These are phyloP conservation scores for Xerus inauris DNA, from an alignment of 2,113 vertebrate genomes.

Conservation along the genomic window DNA sequence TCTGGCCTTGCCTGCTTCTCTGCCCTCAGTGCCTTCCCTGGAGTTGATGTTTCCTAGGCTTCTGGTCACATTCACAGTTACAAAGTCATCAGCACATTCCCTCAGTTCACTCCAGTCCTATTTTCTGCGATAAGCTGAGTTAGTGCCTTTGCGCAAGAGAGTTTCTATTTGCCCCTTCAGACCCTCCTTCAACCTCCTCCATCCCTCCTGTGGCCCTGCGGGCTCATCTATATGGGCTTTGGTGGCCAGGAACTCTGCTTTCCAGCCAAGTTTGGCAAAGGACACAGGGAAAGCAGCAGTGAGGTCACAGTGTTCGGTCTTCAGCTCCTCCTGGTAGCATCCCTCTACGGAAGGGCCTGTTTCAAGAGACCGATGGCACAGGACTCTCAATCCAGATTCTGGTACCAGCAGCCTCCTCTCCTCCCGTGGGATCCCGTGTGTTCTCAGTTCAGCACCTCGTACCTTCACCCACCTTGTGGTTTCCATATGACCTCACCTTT, in stretches of 20 bases:
- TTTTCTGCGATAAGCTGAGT: neutral
- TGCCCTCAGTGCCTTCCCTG: neutral
- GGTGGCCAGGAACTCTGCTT: neutral
- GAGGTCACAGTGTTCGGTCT: neutral
- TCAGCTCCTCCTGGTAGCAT: neutral
- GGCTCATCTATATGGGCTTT: neutral
- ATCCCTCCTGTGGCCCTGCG: neutral
- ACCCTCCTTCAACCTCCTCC: neutral
- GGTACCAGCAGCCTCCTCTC: neutral
- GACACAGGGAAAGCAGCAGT: neutral
- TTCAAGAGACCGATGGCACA: neutral
- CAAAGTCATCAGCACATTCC: neutral
- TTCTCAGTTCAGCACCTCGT: neutral
- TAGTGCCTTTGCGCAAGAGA: neutral
- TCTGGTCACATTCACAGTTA: neutral
- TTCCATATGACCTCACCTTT: neutral
- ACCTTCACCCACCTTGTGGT: neutral
- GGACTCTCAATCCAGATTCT: neutral
- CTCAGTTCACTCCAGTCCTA: neutral
- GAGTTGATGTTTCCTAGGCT: neutral
- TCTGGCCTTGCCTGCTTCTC: neutral
- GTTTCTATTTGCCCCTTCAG: neutral
- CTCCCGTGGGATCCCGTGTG: rapidly evolving
- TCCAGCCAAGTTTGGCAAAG: neutral
- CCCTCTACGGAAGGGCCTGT: neutral